Conservation (phyloP, 2,113 vertebrate genomes). For the Morone saxatilis region DNA sequence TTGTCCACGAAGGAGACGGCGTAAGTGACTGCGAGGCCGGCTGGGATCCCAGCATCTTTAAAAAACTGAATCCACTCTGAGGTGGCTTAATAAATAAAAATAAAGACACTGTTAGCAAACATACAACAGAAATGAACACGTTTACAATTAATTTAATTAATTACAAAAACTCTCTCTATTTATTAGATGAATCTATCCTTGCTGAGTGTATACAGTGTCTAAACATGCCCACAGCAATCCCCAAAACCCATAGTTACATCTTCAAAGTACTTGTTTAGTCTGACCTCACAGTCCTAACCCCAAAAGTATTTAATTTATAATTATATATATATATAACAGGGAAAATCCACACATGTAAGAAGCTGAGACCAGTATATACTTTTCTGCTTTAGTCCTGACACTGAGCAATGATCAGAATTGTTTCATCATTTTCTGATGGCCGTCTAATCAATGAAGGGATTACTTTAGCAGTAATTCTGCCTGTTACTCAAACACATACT, state of each 20-base stretch:
- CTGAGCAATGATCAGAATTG: neutral
- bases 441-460: neutral
- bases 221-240: neutral
- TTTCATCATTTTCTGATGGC: neutral
- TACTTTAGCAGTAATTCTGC: too few relatives aligned
- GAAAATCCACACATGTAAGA: neutral
- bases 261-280: neutral
- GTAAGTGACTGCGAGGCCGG: conserved; percentile 92
- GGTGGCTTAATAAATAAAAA: conserved; percentile 82
- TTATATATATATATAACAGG: neutral
- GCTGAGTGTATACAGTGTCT: neutral
- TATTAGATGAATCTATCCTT: neutral
- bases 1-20: conserved; percentile 95
- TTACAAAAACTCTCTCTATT: neutral
- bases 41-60: conserved; percentile 94
- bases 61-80: conserved; percentile 98
- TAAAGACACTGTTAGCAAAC: neutral
- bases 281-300: neutral
- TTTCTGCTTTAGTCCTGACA: neutral
- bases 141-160: neutral
- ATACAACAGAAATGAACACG: neutral
- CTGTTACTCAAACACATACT: neutral
- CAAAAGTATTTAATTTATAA: neutral
- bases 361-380: neutral
- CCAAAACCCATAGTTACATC: neutral